Evolutionary conservation across 2,113 vertebrate species (phyloP).

Genomic region (Gasterosteus nipponicus): DNA sequence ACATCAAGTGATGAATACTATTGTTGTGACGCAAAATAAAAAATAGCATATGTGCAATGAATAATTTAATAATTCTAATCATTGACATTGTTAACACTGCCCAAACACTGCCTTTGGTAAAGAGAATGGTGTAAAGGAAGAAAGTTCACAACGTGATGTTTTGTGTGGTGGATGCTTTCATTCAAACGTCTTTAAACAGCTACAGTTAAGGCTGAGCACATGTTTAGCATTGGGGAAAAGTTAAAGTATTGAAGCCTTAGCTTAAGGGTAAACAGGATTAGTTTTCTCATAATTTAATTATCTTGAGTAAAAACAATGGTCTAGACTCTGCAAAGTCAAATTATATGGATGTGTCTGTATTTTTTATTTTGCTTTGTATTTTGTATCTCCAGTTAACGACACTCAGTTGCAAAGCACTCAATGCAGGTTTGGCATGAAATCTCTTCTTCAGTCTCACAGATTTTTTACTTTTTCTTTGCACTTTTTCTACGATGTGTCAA

Average conservation of each 20-base stretch:
- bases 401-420: too few relatives aligned
- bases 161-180: too few relatives aligned
- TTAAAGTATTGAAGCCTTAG: background rate
- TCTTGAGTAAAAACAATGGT: background rate
- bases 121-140: too few relatives aligned
- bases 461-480: background rate
- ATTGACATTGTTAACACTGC: too few relatives aligned
- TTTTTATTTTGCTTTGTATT: background rate
- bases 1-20: background rate
- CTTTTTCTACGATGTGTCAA: too few relatives aligned
- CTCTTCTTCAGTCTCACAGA: too few relatives aligned
- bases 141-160: too few relatives aligned
- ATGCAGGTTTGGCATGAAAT: too few relatives aligned
- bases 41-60: too few relatives aligned
- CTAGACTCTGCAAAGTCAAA: background rate
- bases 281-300: background rate
- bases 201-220: background rate
- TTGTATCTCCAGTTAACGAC: background rate
- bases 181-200: background rate
- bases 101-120: too few relatives aligned
- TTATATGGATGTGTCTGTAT: background rate
- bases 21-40: background rate
- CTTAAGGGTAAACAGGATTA: background rate
- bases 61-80: too few relatives aligned
- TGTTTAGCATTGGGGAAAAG: background rate